Percentiles rank a stretch among this genome's conserved stretches.
phyloP scores from a whole-genome alignment of 1,140 invertebrate species.

The Solenopsis invicta region DNA sequence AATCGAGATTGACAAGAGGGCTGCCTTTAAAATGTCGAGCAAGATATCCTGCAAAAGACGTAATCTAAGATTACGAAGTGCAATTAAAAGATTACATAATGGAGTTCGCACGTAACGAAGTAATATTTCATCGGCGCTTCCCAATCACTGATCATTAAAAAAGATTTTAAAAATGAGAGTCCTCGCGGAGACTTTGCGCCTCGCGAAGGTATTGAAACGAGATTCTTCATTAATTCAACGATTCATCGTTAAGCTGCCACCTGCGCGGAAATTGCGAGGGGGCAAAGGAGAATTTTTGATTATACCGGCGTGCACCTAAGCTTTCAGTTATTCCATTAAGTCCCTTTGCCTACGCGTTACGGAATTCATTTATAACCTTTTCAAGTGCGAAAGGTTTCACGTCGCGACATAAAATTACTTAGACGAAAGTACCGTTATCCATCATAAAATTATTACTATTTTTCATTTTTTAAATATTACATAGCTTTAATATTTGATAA shows the following conservation, averaged over 20 bases:
- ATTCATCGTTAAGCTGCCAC: conserved; percentile 38
- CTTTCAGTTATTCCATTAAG: conserved; percentile 61
- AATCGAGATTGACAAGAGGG: neutral
- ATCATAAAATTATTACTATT: neutral
- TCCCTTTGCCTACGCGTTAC: neutral
- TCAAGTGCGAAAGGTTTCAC: neutral
- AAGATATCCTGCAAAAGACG: conserved; percentile 2
- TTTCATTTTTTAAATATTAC: neutral
- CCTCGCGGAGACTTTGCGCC: neutral
- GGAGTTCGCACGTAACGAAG: neutral
- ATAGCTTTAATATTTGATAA: neutral
- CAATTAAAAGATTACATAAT: conserved; percentile 23
- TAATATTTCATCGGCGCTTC: conserved; percentile 37
- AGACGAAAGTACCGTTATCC: neutral
- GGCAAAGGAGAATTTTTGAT: conserved; percentile 46
- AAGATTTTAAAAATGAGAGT: conserved; percentile 34
- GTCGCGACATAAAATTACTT: neutral
- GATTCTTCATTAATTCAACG: conserved; percentile 52
- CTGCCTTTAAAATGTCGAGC: neutral
- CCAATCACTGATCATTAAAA: neutral
- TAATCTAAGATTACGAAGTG: conserved; percentile 15
- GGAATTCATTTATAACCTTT: neutral
- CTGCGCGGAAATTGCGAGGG: neutral
- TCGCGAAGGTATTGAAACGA: conserved; percentile 43
- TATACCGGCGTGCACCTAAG: conserved; percentile 37